These are phyloP conservation scores for Sinelater perroti DNA, from an alignment of 2,888 invertebrate species.

Conservation along the genomic window DNA sequence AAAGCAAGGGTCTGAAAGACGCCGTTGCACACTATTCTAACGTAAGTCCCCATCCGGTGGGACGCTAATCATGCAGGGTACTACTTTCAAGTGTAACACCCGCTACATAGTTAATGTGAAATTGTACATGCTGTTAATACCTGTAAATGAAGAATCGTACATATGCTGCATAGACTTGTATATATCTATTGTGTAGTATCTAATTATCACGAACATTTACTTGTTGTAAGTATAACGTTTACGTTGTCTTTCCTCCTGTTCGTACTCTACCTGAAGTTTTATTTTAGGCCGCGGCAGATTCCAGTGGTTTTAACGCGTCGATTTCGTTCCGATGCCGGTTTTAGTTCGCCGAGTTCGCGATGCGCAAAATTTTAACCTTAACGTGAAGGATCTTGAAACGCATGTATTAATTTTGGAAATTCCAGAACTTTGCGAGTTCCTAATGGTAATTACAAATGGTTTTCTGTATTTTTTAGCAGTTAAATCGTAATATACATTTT, in stretches of 20 bases:
- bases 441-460: slow-evolving; percentile 26
- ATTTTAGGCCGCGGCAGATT: too few relatives aligned
- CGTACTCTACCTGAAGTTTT: too few relatives aligned
- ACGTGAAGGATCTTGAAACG: slow-evolving; percentile 10
- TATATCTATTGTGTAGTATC: slow-evolving; percentile 29
- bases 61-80: slow-evolving; percentile 7
- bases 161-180: slow-evolving; percentile 28
- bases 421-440: slow-evolving; percentile 30
- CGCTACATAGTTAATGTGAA: slow-evolving; percentile 27
- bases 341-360: too few relatives aligned
- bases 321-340: too few relatives aligned
- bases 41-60: neutral
- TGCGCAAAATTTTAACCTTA: too few relatives aligned
- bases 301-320: too few relatives aligned
- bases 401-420: slow-evolving; percentile 27
- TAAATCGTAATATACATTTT: slow-evolving; percentile 33
- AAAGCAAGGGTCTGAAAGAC: slow-evolving; percentile 15
- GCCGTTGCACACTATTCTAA: slow-evolving; percentile 4
- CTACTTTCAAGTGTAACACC: slow-evolving; percentile 30
- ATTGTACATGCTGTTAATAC: slow-evolving; percentile 30
- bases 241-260: neutral
- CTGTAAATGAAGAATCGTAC: slow-evolving; percentile 28
- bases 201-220: slow-evolving; percentile 27
- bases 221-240: slow-evolving; percentile 29
- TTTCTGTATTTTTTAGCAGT: slow-evolving; percentile 31